Evolutionary conservation across 2,888 invertebrate genomes (phyloP), one percentile per base, ranked within the genome.

Genomic region (Nematopogon swammerdamellus): DNA sequence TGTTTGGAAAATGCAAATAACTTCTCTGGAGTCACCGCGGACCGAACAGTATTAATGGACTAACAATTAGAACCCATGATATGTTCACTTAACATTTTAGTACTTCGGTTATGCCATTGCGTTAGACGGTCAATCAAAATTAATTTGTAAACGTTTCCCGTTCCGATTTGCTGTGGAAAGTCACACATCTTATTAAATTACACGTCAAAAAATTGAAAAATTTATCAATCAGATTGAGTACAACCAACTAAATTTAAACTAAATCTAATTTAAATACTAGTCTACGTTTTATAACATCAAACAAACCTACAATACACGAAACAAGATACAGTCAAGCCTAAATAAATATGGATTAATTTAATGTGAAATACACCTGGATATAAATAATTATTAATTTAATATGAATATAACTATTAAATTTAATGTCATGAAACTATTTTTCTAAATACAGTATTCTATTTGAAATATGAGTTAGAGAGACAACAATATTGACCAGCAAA

Each of bases 401-500:
- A 55, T 55, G 50, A 54, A 46, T 50, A 52, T 54, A 50, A 53
- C 4, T 17, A 47, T 20, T 46, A 46, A 17, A 46, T 46, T 20
- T 19, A 46, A 18, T 47, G 20, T 18, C 16, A 36, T 17, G 30
- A 16, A 36, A 29, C 25, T 29, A 47, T 29, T 36, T 18, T 47
- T 30, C 19, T 17, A 29, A 47, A 47, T 47, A 47, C 30, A 25
- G n/a, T 36, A 36, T 20, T 46, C 19, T 19, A n/a, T 30, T 30
- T 16, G 17, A 47, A 20, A 20, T 16, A n/a, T n/a, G n/a, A n/a
- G n/a, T n/a, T n/a, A 56, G 56, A 56, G 56, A 56, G 56, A 54
- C 55, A 45, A 48, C n/a, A 50, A 52, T 51, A 48, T 51, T 18
- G 19, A n/a, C 19, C n/a, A 19, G 19, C 36, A 47, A 18, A 29